A percentile compares a stretch with the other conserved stretches of the same genome.
Evolutionary conservation across 2,797 vertebrate genomes (phyloP).

Genomic region (Pangasius macronema): DNA sequence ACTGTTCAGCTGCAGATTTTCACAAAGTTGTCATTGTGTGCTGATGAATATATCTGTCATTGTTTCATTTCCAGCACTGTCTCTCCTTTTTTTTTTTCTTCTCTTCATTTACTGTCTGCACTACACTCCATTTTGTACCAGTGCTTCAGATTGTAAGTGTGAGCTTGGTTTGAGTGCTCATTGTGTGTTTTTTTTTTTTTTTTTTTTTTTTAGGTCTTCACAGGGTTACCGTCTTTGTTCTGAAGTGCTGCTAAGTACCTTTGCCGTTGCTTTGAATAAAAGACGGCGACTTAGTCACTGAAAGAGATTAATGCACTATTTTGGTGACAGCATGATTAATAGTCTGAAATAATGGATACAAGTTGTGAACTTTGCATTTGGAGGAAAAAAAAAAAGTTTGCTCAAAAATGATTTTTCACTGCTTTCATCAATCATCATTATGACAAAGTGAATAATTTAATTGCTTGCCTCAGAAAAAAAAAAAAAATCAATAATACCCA

Average conservation of each 20-base stretch:
- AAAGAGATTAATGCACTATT: conserved; percentile 49
- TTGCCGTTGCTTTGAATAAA: conserved; percentile 19
- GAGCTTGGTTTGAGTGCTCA: conserved; percentile 34
- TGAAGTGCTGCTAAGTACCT: conserved; percentile 42
- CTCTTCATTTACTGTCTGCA: conserved; percentile 72
- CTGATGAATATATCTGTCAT: conserved; percentile 87
- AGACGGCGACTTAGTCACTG: conserved; percentile 36
- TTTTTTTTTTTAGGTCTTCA: conserved; percentile 34
- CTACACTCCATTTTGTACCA: conserved; percentile 29
- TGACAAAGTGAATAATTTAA: conserved; percentile 76
- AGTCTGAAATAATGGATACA: conserved; percentile 37
- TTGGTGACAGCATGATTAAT: conserved; percentile 51
- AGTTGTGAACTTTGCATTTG: conserved; percentile 45
- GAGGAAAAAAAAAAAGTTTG: conserved; percentile 26
- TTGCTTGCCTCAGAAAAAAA: conserved; percentile 67
- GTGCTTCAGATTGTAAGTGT: conserved; percentile 21
- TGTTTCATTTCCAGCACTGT: conserved; percentile 69
- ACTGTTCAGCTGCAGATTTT: conserved; percentile 80
- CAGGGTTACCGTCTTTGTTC: conserved; percentile 39
- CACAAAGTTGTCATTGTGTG: conserved; percentile 79
- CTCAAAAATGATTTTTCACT: conserved; percentile 66
- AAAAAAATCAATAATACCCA: conserved; percentile 74
- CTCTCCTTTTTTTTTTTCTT: conserved; percentile 59
- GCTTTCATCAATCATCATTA: conserved; percentile 76
- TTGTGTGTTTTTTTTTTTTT: conserved; percentile 20